These are phyloP conservation scores for Perodicticus potto DNA, from an alignment of 2,797 vertebrate species.

Conservation along the genomic window DNA sequence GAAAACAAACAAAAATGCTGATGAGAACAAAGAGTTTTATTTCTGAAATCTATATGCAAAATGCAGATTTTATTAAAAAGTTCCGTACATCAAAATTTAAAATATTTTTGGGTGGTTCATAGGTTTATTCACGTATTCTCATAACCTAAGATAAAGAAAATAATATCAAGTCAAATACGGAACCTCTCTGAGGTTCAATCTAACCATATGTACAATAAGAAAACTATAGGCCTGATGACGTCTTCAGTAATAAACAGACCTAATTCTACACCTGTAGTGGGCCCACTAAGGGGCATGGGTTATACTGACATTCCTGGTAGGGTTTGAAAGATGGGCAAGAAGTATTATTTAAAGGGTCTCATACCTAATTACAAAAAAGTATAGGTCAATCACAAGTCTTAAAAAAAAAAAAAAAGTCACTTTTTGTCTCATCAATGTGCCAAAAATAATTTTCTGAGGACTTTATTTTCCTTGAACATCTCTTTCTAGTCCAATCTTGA, in stretches of 20 bases:
- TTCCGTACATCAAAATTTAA: constrained; percentile 5
- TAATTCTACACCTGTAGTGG: neutral
- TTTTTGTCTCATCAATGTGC: constrained; percentile 25
- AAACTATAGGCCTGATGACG: neutral
- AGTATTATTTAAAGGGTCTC: constrained; percentile 26
- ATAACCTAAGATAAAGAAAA: constrained; percentile 40
- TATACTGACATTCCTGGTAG: constrained; percentile 12
- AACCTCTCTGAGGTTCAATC: neutral
- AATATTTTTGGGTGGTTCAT: neutral
- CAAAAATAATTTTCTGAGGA: constrained; percentile 15
- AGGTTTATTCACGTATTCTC: neutral
- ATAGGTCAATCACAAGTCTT: neutral
- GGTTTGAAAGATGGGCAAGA: constrained; percentile 41
- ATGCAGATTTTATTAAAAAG: neutral
- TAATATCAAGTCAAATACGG: neutral
- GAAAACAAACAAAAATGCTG: neutral
- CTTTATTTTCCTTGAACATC: neutral
- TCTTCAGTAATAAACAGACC: neutral
- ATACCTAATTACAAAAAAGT: neutral
- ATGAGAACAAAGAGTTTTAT: neutral
- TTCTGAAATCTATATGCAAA: constrained; percentile 1
- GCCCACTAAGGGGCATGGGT: neutral
- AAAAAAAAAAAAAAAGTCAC: constrained; percentile 14
- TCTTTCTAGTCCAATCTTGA: neutral
- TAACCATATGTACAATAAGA: neutral